Evolutionary conservation across 1,140 invertebrate genomes (phyloP), one percentile per base, ranked within the genome.

Genomic region (Sycobia sp.): DNA sequence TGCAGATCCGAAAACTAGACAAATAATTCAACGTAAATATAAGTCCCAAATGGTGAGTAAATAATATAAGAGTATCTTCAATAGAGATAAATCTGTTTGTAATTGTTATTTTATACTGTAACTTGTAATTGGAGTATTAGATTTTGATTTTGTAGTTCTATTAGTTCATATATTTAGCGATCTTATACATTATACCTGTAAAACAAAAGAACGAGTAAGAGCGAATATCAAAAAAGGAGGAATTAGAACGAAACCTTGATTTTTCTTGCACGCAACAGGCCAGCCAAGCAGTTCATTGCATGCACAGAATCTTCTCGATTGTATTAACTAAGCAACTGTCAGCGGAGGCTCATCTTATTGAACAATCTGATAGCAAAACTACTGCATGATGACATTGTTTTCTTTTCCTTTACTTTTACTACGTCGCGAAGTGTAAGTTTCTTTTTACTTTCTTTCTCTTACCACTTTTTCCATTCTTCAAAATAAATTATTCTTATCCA

Each of bases 1-100:
- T 90, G 51, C 86, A 99, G 97, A 99, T 92, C 94, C 96, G 67
- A 97, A 98, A 87, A 97, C 93, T 72, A 89, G 94, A 73, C 93
- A 98, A 86, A 89, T 99, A 68, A 91, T 95, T 74, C 94, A 97
- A 82, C 88, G 96, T 78, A 95, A 94, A 85, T 99, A 97, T 83
- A 96, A 96, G 84, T 99, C 97, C 49, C 90, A 93, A 73, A 97
- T 99, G 97, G 97, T 97, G 86, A 92, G 92, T 88, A 58, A 39
- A 34, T n/a, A 5, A 34, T 50, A 50, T 20, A 36, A 18, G 8
- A 38, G 10, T 3, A 32, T 10, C 20, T 11, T n/a, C 23, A 58
- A 34, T 57, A 23, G 25, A 14, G 23, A 57, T 57, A 0, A 46
- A 32, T 23, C 13, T n/a, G 43, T 59, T 50, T 14, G 57, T 59